Base-by-base conservation (phyloP, 1,140 invertebrate species). In the Orussus abietinus region DNA sequence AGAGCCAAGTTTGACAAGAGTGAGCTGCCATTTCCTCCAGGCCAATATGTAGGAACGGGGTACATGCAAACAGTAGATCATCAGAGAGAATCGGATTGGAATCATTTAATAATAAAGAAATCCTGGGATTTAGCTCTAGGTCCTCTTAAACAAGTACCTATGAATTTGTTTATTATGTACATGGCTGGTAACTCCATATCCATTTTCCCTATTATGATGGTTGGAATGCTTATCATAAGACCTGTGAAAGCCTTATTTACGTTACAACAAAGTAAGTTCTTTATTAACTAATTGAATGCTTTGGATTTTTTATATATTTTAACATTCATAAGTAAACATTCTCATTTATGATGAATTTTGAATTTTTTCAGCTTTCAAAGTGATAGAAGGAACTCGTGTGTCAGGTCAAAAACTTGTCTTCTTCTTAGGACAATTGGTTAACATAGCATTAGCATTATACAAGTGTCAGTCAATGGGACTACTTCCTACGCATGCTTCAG, bases 181-280 rank as follows among this genome's bases (percentile, higher is more conserved):
- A 99, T 99, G 96, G 91, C 96, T 40, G 96, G 96, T 22, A 98
- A 94, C 72, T 96, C 95, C 0, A 98, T 99, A 58, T 98, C 94
- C 1, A 98, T 99, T 51, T 98, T 99, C 62, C 96, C 96, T 2
- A 98, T 99, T n/a, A 99, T 99, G 96, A 99, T 99, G 96, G 92
- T 99, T 12, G 93, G 93, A 22, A 99, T 99, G 96, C 81, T 98
- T 64, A 89, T 98, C 47, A 86, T 98, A 44, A 77, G 93, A 51
- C 95, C 95, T 10, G 84, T 99, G 2, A 96, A 98, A 74, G 92
- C 95, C 5, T 76, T 99, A 12, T 92, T 97, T 63, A 78, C 90
- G 2, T 85, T 92, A 39, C 87, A 92, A 63, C 82, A 85, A 47
- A 92, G 81, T 82, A 69, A 74, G 63, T 64, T 42, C 15, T 42